Evolutionary conservation across 2,797 vertebrate species (phyloP), one percentile per base, ranked within the genome.

Genomic region (Eremophila alpestris): DNA sequence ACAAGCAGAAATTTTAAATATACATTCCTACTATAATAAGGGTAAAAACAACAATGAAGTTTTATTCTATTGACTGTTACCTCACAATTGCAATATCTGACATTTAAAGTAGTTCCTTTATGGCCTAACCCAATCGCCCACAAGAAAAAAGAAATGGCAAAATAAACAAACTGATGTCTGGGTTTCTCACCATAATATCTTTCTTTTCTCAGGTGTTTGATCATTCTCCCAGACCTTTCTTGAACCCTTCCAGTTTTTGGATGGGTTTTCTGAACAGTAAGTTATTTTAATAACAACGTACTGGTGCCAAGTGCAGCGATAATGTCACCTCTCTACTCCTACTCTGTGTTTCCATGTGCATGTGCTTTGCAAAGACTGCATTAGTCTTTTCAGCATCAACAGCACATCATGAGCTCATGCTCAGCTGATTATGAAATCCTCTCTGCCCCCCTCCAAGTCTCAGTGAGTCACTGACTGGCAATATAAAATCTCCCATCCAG

Each of bases 381-480:
- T 87, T 91, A 91, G 93, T 89, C 94, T 94, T 94, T 94, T 95
- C 87, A 85, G 79, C 91, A 95, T 64, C 87, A 92, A 85, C 60
- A 92, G 68, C 82, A 84, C 24, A 89, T 41, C 68, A 74, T 94
- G 96, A 96, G 87, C 93, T 96, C 94, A 96, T 81, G 76, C 76
- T 96, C 96, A 96, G 93, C 91, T 96, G 93, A 94, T 96, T 93
- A 95, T 95, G 71, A 96, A 95, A 92, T 91, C 87, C 58, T 85
- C 83, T 94, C 65, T 92, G 40, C 70, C 89, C 63, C 78, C 75
- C 90, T 92, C 71, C 30, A 74, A 93, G 84, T 89, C 68, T 77
- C 34, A 58, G 49, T 95, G 95, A 96, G 89, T 96, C 96, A 96
- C 60, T 58, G 87, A 94, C 94, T 87, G 87, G 84, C 79, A 84